Conservation (phyloP, 2,797 vertebrate genomes). For the Rhinatrema bivittatum region DNA sequence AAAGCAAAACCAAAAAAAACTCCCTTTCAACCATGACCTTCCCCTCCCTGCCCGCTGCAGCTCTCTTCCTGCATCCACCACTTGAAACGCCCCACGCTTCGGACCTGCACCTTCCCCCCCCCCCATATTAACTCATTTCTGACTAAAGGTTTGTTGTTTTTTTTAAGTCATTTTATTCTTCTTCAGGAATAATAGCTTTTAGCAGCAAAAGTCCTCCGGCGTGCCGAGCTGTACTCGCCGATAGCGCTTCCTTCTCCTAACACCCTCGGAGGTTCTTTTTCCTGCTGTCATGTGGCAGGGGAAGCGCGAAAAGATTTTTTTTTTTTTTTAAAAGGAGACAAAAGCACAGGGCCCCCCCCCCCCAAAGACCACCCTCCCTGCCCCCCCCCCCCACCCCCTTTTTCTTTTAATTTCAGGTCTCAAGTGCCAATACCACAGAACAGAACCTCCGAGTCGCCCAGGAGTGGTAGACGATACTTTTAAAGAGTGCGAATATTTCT, state of each 20-base stretch:
- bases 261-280: neutral
- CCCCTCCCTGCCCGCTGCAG: slow-evolving; percentile 20
- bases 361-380: neutral
- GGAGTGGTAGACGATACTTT: neutral
- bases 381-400: too few species aligned
- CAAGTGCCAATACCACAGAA: neutral
- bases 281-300: neutral
- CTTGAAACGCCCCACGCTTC: too few species aligned
- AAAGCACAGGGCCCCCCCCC: too few species aligned
- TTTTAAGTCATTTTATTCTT: too few species aligned
- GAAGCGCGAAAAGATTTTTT: slow-evolving; percentile 15
- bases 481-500: neutral
- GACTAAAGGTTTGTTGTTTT: slow-evolving; percentile 11
- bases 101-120: slow-evolving; percentile 12
- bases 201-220: neutral
- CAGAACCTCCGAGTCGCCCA: neutral
- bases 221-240: neutral
- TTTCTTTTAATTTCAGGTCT: slow-evolving; percentile 3
- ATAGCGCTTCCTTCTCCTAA: neutral
- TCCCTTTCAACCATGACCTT: slow-evolving; percentile 14
- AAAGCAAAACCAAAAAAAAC: slow-evolving; percentile 18
- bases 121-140: slow-evolving; percentile 31
- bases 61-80: slow-evolving; percentile 26
- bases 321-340: slow-evolving; percentile 18
- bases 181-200: slow-evolving; percentile 17